Evolutionary conservation across 2,888 invertebrate species (phyloP).

Genomic region (Drosophila setosimentum): DNA sequence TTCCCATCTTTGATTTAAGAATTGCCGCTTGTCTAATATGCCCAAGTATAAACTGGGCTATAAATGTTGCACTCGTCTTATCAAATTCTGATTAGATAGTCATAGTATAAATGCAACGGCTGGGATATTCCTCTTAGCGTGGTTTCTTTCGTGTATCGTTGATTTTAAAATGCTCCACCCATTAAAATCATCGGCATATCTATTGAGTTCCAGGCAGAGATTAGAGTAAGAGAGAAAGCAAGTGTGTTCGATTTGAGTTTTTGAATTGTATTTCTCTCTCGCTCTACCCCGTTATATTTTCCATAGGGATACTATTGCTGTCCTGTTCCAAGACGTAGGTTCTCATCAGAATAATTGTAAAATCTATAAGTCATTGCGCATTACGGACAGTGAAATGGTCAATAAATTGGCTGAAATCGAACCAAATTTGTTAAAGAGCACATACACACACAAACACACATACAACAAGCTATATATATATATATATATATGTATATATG

Average conservation of each 20-base stretch:
- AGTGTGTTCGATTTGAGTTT: neutral
- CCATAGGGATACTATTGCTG: constrained; percentile 8
- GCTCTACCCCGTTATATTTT: neutral
- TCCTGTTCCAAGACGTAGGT: constrained; percentile 6
- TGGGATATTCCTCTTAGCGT: neutral
- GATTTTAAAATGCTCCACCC: constrained; percentile 25
- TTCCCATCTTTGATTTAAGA: neutral
- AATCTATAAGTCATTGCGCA: neutral
- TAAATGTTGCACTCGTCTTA: neutral
- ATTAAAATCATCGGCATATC: constrained; percentile 3
- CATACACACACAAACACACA: constrained; percentile 19
- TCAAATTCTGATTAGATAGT: neutral
- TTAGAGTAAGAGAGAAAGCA: constrained; percentile 3
- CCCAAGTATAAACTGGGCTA: neutral
- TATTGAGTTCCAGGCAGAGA: neutral
- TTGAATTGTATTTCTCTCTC: neutral
- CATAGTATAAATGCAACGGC: neutral
- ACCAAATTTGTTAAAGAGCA: constrained; percentile 73
- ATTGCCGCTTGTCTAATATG: neutral
- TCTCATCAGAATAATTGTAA: neutral
- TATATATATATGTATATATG: constrained; percentile 6
- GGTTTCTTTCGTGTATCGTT: neutral
- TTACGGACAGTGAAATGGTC: neutral
- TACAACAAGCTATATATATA: constrained; percentile 15
- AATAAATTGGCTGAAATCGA: constrained; percentile 53